Conservation (phyloP, 2,888 invertebrate genomes). For the Helicoverpa assulta region DNA sequence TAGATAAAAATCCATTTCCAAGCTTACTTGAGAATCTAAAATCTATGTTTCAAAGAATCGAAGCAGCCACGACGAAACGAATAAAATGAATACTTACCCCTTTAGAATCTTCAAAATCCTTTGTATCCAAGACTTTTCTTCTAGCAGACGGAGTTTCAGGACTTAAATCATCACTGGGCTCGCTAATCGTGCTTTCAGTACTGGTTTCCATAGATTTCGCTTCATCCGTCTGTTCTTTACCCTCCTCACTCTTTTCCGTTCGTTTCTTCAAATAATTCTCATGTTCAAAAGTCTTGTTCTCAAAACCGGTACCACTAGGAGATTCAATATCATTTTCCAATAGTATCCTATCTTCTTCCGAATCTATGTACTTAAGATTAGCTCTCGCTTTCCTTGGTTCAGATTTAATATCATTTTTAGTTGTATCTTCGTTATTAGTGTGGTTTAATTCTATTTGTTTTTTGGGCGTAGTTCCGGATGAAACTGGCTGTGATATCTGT, state of each 20-base stretch:
- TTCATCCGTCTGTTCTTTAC: slow-evolving; percentile 74
- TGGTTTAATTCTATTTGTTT: slow-evolving; percentile 74
- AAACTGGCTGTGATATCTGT: slow-evolving; percentile 88
- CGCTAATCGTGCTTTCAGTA: slow-evolving; percentile 85
- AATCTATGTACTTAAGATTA: slow-evolving; percentile 82
- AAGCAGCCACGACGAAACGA: slow-evolving; percentile 47
- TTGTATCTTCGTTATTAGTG: slow-evolving; percentile 66
- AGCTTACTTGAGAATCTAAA: too few species aligned
- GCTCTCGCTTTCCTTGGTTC: slow-evolving; percentile 73
- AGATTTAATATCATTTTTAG: slow-evolving; percentile 67
- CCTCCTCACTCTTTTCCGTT: slow-evolving; percentile 79
- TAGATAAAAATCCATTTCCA: neutral
- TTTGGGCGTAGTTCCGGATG: slow-evolving; percentile 81
- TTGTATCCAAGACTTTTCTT: slow-evolving; percentile 77
- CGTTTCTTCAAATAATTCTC: slow-evolving; percentile 86
- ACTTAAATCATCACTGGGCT: slow-evolving; percentile 81
- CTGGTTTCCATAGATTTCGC: slow-evolving; percentile 86
- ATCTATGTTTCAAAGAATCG: slow-evolving; percentile 19
- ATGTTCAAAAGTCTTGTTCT: slow-evolving; percentile 87
- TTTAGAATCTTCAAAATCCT: slow-evolving; percentile 82
- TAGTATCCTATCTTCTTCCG: slow-evolving; percentile 79
- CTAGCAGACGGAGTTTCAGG: slow-evolving; percentile 83
- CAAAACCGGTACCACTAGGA: slow-evolving; percentile 86
- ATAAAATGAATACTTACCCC: slow-evolving; percentile 79
- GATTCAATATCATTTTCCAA: slow-evolving; percentile 86